Evolutionary conservation across 1,140 invertebrate genomes (phyloP).

Genomic region (Atta cephalotes): DNA sequence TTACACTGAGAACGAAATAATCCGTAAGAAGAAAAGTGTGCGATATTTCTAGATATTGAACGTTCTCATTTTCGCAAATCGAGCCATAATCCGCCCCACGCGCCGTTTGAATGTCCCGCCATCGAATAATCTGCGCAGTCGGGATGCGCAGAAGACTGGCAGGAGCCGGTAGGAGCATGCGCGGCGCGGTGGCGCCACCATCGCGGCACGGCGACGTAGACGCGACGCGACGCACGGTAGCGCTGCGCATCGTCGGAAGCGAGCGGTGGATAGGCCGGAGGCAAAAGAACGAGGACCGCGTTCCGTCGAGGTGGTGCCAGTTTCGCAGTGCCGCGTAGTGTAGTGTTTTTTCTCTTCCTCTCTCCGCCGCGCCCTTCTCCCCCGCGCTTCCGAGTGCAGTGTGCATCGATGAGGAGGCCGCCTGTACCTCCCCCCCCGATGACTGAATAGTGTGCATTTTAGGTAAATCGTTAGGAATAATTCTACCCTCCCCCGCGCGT

Average conservation of each 20-base stretch:
- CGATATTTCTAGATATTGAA: not conserved
- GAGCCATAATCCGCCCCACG: not conserved
- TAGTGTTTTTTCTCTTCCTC: slow-evolving; percentile 78
- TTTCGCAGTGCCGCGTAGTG: slow-evolving; percentile 81
- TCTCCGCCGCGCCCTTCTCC: slow-evolving; percentile 45
- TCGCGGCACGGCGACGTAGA: slow-evolving; percentile 49
- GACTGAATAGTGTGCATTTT: slow-evolving; percentile 81
- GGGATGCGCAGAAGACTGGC: not conserved
- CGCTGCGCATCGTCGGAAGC: slow-evolving; percentile 76
- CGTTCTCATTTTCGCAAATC: not conserved
- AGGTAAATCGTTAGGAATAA: slow-evolving; percentile 76
- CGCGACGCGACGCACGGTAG: slow-evolving; percentile 71
- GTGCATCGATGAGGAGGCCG: slow-evolving; percentile 78
- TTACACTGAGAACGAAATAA: not conserved
- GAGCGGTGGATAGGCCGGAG: slow-evolving; percentile 65
- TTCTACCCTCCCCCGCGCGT: slow-evolving; percentile 18
- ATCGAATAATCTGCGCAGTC: not conserved
- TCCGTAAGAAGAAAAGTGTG: not conserved
- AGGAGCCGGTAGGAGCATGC: not conserved
- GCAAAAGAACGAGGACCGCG: slow-evolving; percentile 76
- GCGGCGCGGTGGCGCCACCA: slow-evolving; percentile 53
- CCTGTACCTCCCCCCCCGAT: slow-evolving; percentile 73
- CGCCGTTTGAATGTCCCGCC: slow-evolving; percentile 5
- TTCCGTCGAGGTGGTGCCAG: slow-evolving; percentile 79
- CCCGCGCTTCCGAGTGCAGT: slow-evolving; percentile 73